Conservation (phyloP, 35 echinoderm and acorn worm genomes). For the Holothuria glaberrima region DNA sequence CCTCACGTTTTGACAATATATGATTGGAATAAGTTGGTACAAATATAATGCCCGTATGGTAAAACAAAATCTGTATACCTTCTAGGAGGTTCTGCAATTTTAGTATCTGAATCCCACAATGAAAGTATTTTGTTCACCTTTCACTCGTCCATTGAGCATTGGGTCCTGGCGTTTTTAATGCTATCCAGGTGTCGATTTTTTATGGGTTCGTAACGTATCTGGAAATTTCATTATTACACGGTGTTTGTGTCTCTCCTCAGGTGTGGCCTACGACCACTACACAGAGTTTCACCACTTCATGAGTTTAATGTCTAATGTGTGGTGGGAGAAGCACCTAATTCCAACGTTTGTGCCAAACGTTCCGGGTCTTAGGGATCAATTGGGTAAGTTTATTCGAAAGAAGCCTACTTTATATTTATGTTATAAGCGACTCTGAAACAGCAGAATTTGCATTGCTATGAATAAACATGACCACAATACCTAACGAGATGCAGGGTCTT, state of each 20-base stretch:
- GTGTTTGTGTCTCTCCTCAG: constrained; percentile 57
- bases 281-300: constrained; percentile 91
- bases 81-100: too few relatives aligned
- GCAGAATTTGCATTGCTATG: too few relatives aligned
- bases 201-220: constrained; percentile 20
- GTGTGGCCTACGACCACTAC: constrained; percentile 91
- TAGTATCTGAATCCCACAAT: too few relatives aligned
- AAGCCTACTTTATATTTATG: too few relatives aligned
- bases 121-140: neutral
- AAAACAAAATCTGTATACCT: neutral
- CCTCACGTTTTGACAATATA: too few relatives aligned
- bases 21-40: neutral
- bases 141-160: neutral
- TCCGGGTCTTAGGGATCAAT: constrained; percentile 77
- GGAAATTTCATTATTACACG: constrained; percentile 9
- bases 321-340: constrained; percentile 81
- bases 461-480: too few relatives aligned
- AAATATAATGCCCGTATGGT: neutral
- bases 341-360: constrained; percentile 81
- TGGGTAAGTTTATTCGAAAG: constrained; percentile 64
- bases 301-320: constrained; percentile 78
- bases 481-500: too few relatives aligned
- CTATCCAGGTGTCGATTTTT: constrained; percentile 23
- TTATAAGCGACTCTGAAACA: too few relatives aligned
- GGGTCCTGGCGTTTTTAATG: constrained; percentile 4